A percentile compares a stretch with the other conserved stretches of the same genome.
Conservation (phyloP, 92 coral and sea anemone species). For the Actinernus sp. region DNA sequence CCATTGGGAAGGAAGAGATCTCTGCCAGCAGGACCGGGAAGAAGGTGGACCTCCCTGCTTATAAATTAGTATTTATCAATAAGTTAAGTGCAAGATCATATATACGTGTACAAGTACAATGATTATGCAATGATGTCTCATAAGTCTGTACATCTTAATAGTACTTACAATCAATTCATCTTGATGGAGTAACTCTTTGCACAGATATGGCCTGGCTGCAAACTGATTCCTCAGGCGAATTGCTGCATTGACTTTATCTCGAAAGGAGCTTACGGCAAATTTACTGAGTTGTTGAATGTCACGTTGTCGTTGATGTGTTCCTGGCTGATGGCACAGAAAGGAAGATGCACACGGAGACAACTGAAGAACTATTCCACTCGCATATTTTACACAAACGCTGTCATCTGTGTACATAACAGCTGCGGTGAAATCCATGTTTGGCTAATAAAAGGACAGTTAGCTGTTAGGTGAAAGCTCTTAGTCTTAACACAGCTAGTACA, state of each 20-base stretch:
- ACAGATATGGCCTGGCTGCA: conserved; percentile 83
- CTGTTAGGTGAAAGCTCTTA: too few species aligned
- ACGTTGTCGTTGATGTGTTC: conserved; percentile 1
- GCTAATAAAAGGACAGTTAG: not conserved
- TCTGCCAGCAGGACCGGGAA: too few species aligned
- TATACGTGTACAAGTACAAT: too few species aligned
- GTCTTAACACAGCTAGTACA: too few species aligned
- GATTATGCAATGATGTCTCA: too few species aligned
- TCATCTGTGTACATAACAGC: conserved; percentile 68
- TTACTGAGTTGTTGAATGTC: conserved; percentile 72
- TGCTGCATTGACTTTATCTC: conserved; percentile 57
- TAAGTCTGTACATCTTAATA: too few species aligned
- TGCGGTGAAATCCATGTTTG: conserved; percentile 13
- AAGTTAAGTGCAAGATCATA: too few species aligned
- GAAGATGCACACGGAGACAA: conserved; percentile 86
- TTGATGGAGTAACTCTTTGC: conserved; percentile 55
- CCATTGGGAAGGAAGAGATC: too few species aligned
- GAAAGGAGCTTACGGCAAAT: conserved; percentile 72
- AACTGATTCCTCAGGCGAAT: conserved; percentile 73
- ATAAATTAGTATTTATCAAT: too few species aligned
- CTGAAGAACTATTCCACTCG: conserved; percentile 73
- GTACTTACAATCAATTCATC: conserved; percentile 58
- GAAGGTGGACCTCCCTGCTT: too few species aligned
- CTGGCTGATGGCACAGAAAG: conserved; percentile 48
- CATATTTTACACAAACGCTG: conserved; percentile 67